Conservation (phyloP, 2,113 vertebrate species). For the Pluvialis apricaria region DNA sequence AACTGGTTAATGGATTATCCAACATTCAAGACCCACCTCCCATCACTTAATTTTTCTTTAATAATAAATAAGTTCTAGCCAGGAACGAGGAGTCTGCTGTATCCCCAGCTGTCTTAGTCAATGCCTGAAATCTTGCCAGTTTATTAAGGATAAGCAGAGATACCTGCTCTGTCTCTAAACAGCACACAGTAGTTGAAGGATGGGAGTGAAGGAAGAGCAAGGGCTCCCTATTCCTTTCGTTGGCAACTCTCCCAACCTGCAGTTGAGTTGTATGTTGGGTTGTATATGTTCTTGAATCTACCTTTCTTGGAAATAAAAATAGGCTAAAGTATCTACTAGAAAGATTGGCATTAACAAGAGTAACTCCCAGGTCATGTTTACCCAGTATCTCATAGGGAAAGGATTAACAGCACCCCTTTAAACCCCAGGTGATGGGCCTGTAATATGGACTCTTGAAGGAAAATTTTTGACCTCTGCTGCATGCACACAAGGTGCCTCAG, state of each 20-base stretch:
- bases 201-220: neutral
- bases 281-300: neutral
- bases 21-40: neutral
- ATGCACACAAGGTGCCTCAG: neutral
- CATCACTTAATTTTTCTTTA: conserved; percentile 43
- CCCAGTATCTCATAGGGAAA: neutral
- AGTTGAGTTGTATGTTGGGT: neutral
- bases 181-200: neutral
- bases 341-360: neutral
- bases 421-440: neutral
- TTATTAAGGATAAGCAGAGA: neutral
- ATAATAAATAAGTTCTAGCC: conserved; percentile 50
- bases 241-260: neutral
- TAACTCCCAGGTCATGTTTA: neutral
- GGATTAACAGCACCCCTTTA: neutral
- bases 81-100: neutral
- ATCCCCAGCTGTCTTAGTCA: conserved; percentile 9
- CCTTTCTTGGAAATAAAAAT: neutral
- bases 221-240: neutral
- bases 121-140: conserved; percentile 26
- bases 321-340: neutral
- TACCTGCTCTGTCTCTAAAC: neutral
- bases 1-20: conserved; percentile 35
- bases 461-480: neutral
- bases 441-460: neutral